Evolutionary conservation across 2,113 vertebrate genomes (phyloP).

Genomic region (Esox niger): DNA sequence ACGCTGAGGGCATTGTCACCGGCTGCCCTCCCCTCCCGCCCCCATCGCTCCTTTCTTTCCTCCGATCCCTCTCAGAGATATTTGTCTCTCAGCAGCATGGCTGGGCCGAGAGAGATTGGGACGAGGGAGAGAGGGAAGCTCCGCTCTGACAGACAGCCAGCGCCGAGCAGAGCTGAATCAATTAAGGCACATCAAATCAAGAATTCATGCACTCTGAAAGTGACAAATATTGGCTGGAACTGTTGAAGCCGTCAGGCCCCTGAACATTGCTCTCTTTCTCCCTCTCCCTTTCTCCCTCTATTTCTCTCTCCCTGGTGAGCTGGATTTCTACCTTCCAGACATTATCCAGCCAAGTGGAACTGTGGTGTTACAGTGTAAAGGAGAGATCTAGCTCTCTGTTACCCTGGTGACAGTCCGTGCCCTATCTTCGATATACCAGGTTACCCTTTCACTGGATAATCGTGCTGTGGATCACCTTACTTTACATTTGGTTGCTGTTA

Average conservation of each 20-base stretch:
- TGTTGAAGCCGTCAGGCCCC: conserved; percentile 55
- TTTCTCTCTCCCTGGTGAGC: conserved; percentile 17
- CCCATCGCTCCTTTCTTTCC: background rate
- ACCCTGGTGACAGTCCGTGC: background rate
- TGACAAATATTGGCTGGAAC: conserved; percentile 85
- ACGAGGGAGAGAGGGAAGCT: conserved; percentile 21
- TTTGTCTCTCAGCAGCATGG: conserved; percentile 18
- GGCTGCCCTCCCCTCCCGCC: conserved; percentile 41
- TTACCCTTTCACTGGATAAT: background rate
- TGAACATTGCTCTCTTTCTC: conserved; percentile 33
- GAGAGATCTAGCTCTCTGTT: conserved; percentile 3
- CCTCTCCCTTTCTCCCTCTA: conserved; percentile 25
- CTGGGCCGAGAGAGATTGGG: background rate
- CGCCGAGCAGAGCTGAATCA: conserved; percentile 86
- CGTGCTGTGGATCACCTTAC: background rate
- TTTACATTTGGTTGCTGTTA: background rate
- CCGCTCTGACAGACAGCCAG: conserved; percentile 75
- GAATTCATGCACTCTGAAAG: conserved; percentile 89
- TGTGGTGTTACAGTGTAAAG: conserved; percentile 24
- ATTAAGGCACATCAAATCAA: conserved; percentile 95
- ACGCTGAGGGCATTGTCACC: conserved; percentile 54
- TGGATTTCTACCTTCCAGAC: background rate
- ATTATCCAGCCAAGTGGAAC: conserved; percentile 23
- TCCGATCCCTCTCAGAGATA: conserved; percentile 1
- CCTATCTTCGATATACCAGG: background rate